These are phyloP conservation scores for Rhynchonema sp. DNA, from an alignment of 2,888 invertebrate genomes.

Conservation along the genomic window DNA sequence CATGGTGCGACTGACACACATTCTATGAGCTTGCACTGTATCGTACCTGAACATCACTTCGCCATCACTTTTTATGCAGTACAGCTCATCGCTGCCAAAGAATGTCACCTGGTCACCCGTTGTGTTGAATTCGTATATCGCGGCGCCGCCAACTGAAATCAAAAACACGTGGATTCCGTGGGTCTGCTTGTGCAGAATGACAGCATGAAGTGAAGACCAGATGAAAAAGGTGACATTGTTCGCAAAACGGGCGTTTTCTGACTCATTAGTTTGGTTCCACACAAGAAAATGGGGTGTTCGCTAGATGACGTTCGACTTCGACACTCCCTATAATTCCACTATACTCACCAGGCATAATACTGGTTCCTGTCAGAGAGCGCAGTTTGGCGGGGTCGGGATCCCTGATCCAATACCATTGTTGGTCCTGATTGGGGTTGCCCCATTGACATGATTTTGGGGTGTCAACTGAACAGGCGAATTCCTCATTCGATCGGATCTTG, in stretches of 20 bases:
- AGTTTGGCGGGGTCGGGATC: not conserved
- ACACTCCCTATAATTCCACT: no score
- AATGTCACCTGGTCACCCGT: not conserved
- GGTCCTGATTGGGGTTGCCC: not conserved
- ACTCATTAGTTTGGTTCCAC: no score
- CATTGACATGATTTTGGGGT: not conserved
- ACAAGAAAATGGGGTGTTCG: no score
- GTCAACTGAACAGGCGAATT: not conserved
- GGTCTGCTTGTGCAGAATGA: no score
- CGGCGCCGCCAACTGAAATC: not conserved
- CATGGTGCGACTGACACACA: no score
- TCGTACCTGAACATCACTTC: not conserved
- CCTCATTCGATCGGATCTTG: not conserved
- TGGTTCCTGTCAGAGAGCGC: not conserved
- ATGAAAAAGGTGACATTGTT: no score
- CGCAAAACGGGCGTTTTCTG: no score
- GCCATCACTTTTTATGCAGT: not conserved
- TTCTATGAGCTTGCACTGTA: not conserved
- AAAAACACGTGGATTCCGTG: no score
- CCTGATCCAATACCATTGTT: not conserved
- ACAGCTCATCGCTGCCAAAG: not conserved
- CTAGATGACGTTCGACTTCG: no score
- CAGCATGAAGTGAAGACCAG: no score
- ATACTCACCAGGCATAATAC: not conserved
- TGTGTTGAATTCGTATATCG: not conserved